Evolutionary conservation across 2,888 invertebrate genomes (phyloP).

Genomic region (Balanococcus diminutus): DNA sequence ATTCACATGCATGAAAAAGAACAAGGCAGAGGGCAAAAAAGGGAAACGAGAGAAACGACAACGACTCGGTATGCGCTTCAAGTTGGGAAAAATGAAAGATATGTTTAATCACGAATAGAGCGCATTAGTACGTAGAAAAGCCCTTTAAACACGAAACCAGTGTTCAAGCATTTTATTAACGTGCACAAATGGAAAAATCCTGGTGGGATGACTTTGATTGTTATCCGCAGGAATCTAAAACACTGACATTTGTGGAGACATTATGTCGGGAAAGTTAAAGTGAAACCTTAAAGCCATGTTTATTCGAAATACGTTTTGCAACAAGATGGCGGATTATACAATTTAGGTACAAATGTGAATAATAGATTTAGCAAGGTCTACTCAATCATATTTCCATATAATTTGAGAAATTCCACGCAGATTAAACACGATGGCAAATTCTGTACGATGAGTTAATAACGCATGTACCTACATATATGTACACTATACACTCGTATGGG

Average conservation of each 20-base stretch:
- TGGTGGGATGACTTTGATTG: slow-evolving; percentile 41
- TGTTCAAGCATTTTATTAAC: slow-evolving; percentile 36
- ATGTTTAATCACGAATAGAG: slow-evolving; percentile 19
- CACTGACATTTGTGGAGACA: slow-evolving; percentile 49
- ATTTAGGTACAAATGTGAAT: slow-evolving; percentile 38
- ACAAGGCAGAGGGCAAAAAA: neutral
- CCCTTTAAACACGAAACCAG: slow-evolving; percentile 40
- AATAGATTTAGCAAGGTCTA: slow-evolving; percentile 31
- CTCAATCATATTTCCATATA: slow-evolving; percentile 21
- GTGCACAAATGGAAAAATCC: slow-evolving; percentile 46
- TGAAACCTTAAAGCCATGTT: slow-evolving; percentile 37
- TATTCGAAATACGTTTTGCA: slow-evolving; percentile 36
- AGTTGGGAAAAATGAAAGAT: slow-evolving; percentile 1
- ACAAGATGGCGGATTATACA: slow-evolving; percentile 47
- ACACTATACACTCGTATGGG: no score
- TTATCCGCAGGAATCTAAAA: slow-evolving; percentile 49
- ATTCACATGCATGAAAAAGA: neutral
- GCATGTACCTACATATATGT: neutral
- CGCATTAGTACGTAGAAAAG: slow-evolving; percentile 18
- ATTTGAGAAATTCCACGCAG: slow-evolving; percentile 22
- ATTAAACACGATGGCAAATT: slow-evolving; percentile 17
- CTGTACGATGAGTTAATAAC: slow-evolving; percentile 6
- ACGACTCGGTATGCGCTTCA: neutral
- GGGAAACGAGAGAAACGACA: neutral
- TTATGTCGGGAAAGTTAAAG: slow-evolving; percentile 42